phyloP scores from a whole-genome alignment of 2,113 vertebrate genomes.

The Oreochromis niloticus region DNA sequence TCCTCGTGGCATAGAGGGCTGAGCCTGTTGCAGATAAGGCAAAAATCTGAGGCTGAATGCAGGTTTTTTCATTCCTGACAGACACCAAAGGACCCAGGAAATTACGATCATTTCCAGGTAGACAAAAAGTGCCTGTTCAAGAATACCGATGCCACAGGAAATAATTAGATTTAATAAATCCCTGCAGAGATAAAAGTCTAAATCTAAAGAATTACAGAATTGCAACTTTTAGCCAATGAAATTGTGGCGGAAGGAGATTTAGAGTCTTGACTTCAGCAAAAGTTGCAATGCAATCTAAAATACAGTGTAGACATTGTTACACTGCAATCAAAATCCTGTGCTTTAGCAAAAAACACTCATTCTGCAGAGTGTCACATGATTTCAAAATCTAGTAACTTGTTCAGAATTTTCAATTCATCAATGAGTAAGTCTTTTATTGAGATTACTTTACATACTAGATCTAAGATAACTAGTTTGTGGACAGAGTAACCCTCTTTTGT shows the following conservation, averaged over 20 bases:
- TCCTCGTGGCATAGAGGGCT: rapidly evolving
- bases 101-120: not conserved
- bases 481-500: not conserved
- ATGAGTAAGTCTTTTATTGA: not conserved
- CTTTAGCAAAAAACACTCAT: not conserved
- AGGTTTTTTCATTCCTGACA: not conserved
- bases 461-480: not conserved
- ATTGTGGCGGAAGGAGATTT: not conserved
- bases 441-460: not conserved
- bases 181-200: not conserved
- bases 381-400: not conserved
- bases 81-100: not conserved
- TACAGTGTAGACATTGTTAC: not conserved
- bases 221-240: not conserved
- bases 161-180: not conserved
- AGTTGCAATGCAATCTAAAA: not conserved
- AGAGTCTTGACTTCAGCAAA: not conserved
- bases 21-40: not conserved
- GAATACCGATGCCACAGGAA: not conserved
- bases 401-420: not conserved
- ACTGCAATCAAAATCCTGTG: not conserved
- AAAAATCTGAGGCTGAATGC: not conserved
- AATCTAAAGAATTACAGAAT: not conserved
- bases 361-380: not conserved
- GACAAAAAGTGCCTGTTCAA: not conserved